These are phyloP conservation scores for Strigamia crassipes DNA, from an alignment of 2,888 invertebrate genomes.

Conservation along the genomic window DNA sequence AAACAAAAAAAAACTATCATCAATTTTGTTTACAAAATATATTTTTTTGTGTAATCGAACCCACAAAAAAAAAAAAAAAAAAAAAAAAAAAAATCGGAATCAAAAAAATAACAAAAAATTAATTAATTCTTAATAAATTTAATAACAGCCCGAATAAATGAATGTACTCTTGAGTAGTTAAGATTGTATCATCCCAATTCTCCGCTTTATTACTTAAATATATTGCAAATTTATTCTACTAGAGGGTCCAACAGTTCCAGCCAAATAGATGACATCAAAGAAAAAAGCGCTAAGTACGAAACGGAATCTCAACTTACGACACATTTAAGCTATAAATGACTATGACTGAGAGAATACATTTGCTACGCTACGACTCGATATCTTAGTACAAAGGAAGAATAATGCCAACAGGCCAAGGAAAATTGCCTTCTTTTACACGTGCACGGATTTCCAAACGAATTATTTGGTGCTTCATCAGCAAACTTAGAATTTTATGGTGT, in stretches of 20 bases:
- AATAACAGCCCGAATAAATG: background rate
- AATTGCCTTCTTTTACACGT: constrained; percentile 23
- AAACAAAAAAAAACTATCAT: no score
- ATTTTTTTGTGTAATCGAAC: no score
- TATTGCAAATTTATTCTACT: background rate
- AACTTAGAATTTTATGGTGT: constrained; percentile 32
- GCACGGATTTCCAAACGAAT: constrained; percentile 39
- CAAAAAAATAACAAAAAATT: no score
- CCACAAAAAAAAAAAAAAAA: no score
- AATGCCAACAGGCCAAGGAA: constrained; percentile 40
- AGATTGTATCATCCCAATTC: background rate
- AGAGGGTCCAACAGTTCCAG: background rate
- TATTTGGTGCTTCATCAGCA: constrained; percentile 40
- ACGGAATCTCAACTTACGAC: constrained; percentile 9
- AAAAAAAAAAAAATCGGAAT: no score
- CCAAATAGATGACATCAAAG: background rate
- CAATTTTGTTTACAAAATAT: no score
- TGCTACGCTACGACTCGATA: constrained; percentile 11
- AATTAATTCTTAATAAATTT: no score
- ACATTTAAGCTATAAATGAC: background rate
- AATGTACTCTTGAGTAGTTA: background rate
- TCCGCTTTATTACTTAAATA: background rate
- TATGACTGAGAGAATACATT: background rate
- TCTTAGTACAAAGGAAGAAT: constrained; percentile 31
- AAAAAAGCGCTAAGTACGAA: background rate